These are phyloP conservation scores for Typhlichthys eigenmanni DNA, from an alignment of 2,797 vertebrate species.

Conservation along the genomic window DNA sequence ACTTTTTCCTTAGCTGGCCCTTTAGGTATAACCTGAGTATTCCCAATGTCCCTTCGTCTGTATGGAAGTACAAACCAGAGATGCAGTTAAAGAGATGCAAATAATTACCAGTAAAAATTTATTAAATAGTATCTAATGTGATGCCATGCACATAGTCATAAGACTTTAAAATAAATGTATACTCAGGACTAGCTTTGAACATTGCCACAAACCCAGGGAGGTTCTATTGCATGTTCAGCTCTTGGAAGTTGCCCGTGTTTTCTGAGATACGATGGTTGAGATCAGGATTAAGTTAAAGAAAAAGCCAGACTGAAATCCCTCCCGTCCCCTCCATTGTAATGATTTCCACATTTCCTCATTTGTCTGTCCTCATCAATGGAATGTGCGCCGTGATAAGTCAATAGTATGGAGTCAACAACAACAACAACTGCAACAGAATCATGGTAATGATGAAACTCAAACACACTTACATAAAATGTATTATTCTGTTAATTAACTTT, in stretches of 20 bases:
- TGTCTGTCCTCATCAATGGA: slow-evolving; percentile 54
- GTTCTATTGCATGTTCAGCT: too few relatives aligned
- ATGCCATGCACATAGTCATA: too few relatives aligned
- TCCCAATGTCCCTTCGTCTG: too few relatives aligned
- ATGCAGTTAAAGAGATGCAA: too few relatives aligned
- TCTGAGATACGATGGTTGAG: slow-evolving; percentile 1
- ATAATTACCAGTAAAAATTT: too few relatives aligned
- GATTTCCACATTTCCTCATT: slow-evolving; percentile 71
- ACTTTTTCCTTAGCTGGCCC: too few relatives aligned
- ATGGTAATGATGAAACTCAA: background rate
- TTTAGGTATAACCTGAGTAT: too few relatives aligned
- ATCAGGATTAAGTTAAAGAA: slow-evolving; percentile 15
- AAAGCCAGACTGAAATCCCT: slow-evolving; percentile 52
- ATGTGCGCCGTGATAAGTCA: slow-evolving; percentile 47
- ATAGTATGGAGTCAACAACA: slow-evolving; percentile 46
- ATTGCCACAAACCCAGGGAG: too few relatives aligned
- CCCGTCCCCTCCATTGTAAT: slow-evolving; percentile 67
- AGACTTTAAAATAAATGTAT: too few relatives aligned
- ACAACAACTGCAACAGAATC: slow-evolving; percentile 36
- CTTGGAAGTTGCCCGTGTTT: slow-evolving; percentile 18
- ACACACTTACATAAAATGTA: background rate
- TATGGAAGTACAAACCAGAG: too few relatives aligned
- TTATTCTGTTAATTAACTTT: background rate
- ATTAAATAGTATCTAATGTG: too few relatives aligned
- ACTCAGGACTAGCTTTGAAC: too few relatives aligned